phyloP scores from a whole-genome alignment of 2,797 vertebrate species.

The Tinamus major region DNA sequence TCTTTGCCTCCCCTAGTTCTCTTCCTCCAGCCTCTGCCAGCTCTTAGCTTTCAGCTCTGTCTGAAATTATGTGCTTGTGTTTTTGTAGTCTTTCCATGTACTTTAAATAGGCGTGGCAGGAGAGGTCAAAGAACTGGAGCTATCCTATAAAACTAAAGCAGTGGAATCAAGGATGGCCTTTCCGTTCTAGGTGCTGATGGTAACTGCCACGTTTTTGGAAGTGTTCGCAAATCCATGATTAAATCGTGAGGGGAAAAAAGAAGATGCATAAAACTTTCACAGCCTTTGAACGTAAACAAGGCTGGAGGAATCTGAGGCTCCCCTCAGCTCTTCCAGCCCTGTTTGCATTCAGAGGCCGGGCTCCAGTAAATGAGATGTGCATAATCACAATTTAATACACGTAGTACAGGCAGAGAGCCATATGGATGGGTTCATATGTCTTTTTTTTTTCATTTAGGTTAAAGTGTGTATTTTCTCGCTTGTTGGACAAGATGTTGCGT shows the following conservation, averaged over 20 bases:
- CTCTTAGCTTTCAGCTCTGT: neutral
- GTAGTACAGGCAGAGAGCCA: neutral
- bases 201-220: neutral
- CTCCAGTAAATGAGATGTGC: neutral
- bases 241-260: neutral
- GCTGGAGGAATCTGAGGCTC: neutral
- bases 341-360: neutral
- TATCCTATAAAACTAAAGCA: neutral
- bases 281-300: neutral
- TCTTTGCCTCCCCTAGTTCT: neutral
- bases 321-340: no score
- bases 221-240: neutral
- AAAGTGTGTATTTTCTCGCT: rapidly evolving
- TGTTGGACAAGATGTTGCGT: neutral
- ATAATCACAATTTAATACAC: neutral
- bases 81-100: neutral
- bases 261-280: neutral
- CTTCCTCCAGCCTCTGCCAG: neutral
- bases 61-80: neutral
- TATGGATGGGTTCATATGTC: neutral
- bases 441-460: neutral
- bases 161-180: neutral
- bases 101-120: constrained; percentile 27
- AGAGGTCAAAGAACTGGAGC: constrained; percentile 23
- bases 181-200: neutral